Evolutionary conservation across 2,797 vertebrate species (phyloP).

Genomic region (Anas capensis): DNA sequence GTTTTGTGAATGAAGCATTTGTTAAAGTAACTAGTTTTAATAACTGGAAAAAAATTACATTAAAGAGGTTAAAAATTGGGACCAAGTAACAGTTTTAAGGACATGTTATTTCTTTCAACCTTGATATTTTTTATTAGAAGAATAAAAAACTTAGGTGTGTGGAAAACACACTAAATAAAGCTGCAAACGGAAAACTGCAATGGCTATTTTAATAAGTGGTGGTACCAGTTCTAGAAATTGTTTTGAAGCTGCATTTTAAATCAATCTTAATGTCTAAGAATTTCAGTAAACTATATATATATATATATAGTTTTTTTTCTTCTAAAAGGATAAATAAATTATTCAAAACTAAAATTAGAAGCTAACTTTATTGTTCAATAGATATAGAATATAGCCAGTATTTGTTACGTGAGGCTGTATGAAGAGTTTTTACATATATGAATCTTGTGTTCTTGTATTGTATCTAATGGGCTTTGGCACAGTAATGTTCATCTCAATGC

Average conservation of each 20-base stretch:
- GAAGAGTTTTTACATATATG: not conserved
- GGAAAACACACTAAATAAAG: not conserved
- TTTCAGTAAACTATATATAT: not conserved
- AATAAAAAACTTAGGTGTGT: not conserved
- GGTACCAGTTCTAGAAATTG: not conserved
- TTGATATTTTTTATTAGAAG: not conserved
- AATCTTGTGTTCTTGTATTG: not conserved
- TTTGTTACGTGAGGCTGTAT: not conserved
- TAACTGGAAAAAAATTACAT: not conserved
- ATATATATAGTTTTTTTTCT: not conserved
- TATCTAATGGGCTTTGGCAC: not conserved
- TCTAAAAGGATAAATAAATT: not conserved
- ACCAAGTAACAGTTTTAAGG: not conserved
- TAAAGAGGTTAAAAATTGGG: not conserved
- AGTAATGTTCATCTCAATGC: not conserved
- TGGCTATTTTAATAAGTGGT: not conserved
- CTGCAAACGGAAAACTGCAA: not conserved
- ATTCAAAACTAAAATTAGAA: fast-evolving
- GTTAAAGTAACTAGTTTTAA: not conserved
- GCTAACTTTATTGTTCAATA: not conserved
- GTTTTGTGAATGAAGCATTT: not conserved
- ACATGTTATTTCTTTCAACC: not conserved
- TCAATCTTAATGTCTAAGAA: not conserved
- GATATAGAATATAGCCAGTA: not conserved
- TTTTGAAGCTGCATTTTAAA: not conserved